These are phyloP conservation scores for Tetramorium parvispinum DNA, from an alignment of 1,140 invertebrate species.

Conservation along the genomic window DNA sequence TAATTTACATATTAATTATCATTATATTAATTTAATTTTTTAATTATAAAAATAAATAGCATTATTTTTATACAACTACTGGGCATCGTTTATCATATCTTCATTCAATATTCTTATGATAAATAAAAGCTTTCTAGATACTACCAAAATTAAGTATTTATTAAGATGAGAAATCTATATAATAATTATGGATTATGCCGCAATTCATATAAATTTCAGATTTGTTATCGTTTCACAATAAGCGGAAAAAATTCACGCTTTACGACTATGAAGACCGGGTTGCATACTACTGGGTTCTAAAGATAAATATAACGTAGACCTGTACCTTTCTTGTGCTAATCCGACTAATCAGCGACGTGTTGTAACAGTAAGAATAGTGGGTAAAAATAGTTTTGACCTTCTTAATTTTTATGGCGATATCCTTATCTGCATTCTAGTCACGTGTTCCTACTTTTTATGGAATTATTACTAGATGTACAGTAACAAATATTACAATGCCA, in stretches of 20 bases:
- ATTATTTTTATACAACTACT: neutral
- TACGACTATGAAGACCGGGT: slow-evolving; percentile 48
- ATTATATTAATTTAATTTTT: neutral
- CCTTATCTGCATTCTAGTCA: slow-evolving; percentile 58
- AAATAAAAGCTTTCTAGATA: neutral
- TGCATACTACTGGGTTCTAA: slow-evolving; percentile 63
- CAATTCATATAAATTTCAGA: no score
- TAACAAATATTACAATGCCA: neutral
- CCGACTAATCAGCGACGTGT: slow-evolving; percentile 59
- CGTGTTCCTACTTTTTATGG: slow-evolving; percentile 8
- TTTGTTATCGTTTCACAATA: no score
- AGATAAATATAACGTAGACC: slow-evolving; percentile 22
- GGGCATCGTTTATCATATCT: neutral
- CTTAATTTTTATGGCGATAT: neutral
- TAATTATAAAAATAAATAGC: neutral
- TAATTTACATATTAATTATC: neutral
- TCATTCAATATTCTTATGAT: neutral
- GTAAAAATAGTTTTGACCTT: slow-evolving; percentile 43
- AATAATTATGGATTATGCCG: no score
- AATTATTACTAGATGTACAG: neutral
- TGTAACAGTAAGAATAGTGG: slow-evolving; percentile 1
- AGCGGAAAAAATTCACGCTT: neutral
- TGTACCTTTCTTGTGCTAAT: slow-evolving; percentile 68
- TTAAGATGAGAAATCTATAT: no score
- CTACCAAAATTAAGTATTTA: no score